A percentile compares a stretch with the other conserved stretches of the same genome.
These are phyloP conservation scores for Papilio polyxenes DNA, from an alignment of 1,140 invertebrate genomes.

Conservation along the genomic window DNA sequence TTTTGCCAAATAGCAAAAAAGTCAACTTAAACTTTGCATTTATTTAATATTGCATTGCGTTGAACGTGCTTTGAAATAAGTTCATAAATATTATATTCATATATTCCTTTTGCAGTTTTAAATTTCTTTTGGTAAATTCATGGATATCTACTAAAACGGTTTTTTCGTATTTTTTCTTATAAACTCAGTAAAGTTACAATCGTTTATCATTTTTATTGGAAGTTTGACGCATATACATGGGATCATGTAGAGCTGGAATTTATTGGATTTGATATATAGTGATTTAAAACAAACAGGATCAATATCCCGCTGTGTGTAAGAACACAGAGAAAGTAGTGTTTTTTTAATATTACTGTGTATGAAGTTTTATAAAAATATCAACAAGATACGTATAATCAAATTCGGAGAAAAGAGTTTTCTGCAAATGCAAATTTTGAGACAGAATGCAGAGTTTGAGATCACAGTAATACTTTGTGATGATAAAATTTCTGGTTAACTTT, in stretches of 20 bases:
- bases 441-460: too few species aligned
- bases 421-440: neutral
- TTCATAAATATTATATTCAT: neutral
- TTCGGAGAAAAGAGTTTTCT: neutral
- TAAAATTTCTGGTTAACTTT: neutral
- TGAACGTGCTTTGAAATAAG: too few species aligned
- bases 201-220: slow-evolving; percentile 64
- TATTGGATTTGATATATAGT: slow-evolving; percentile 55
- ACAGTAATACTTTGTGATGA: too few species aligned
- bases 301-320: slow-evolving; percentile 52
- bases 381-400: neutral
- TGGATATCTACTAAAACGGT: slow-evolving; percentile 12
- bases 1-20: too few species aligned
- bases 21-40: too few species aligned
- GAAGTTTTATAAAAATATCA: neutral
- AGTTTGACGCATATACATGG: slow-evolving; percentile 48
- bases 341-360: neutral
- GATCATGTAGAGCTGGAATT: slow-evolving; percentile 53
- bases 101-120: neutral
- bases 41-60: too few species aligned
- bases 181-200: slow-evolving; percentile 13
- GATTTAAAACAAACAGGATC: slow-evolving; percentile 63
- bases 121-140: neutral
- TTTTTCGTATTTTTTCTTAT: slow-evolving; percentile 18
- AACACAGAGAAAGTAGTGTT: slow-evolving; percentile 42